Conservation (phyloP, 1,140 invertebrate species). For the Cheumatopsyche charites region DNA sequence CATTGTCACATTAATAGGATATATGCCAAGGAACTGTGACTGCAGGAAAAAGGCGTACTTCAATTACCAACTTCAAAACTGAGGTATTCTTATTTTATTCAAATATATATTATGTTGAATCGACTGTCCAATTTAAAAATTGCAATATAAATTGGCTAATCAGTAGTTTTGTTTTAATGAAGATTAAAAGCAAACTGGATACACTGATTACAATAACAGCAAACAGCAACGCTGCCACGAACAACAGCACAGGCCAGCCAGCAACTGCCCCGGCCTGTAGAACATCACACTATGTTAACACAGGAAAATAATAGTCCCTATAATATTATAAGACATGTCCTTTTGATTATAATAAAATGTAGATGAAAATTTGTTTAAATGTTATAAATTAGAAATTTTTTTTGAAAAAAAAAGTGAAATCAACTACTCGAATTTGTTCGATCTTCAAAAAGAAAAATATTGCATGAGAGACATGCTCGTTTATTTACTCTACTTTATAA, state of each 20-base stretch:
- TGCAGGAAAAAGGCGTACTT: too few relatives aligned
- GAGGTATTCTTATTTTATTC: too few relatives aligned
- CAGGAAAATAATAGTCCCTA: constrained; percentile 16
- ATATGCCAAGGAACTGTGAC: too few relatives aligned
- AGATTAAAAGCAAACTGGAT: constrained; percentile 25
- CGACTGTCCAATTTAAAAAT: too few relatives aligned
- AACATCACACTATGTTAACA: constrained; percentile 34
- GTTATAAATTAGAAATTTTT: background rate
- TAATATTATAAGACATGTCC: constrained; percentile 10
- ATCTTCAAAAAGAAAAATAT: constrained; percentile 1
- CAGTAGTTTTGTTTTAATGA: too few relatives aligned
- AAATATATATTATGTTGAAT: too few relatives aligned
- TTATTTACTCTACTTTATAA: background rate
- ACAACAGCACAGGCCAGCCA: constrained; percentile 34
- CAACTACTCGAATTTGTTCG: background rate
- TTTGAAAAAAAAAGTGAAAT: background rate
- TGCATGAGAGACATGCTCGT: constrained; percentile 1
- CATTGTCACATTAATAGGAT: too few relatives aligned
- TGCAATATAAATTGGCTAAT: too few relatives aligned
- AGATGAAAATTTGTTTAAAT: background rate
- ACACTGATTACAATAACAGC: constrained; percentile 30
- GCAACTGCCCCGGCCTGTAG: constrained; percentile 35
- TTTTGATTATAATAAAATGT: background rate
- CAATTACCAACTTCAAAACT: too few relatives aligned
- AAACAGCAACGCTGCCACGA: constrained; percentile 34